A percentile compares a stretch with the other conserved stretches of the same genome.
Conservation (phyloP, 1,140 invertebrate species). For the Drosophila ohnishii region DNA sequence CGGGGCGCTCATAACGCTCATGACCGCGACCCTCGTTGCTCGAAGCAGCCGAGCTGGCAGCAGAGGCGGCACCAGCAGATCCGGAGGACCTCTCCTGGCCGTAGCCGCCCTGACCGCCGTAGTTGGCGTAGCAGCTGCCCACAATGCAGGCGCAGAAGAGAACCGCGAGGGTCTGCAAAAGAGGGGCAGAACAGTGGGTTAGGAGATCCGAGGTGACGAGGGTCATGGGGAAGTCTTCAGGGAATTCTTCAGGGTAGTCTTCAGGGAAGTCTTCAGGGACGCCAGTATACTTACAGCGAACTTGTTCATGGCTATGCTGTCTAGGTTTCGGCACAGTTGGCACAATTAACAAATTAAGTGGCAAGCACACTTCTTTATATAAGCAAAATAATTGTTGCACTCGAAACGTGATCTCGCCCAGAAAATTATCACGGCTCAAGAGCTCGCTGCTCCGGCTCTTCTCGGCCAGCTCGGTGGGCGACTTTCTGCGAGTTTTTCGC, state of each 20-base stretch:
- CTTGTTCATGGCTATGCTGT: slow-evolving; percentile 71
- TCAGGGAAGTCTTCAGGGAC: slow-evolving; percentile 36
- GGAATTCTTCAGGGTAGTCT: slow-evolving; percentile 30
- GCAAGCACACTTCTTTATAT: slow-evolving; percentile 79
- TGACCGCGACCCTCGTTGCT: slow-evolving; percentile 17
- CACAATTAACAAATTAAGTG: slow-evolving; percentile 79
- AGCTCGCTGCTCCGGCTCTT: slow-evolving; percentile 27
- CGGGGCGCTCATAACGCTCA: slow-evolving; percentile 40
- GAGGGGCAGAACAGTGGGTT: slow-evolving; percentile 7
- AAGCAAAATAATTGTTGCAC: slow-evolving; percentile 72
- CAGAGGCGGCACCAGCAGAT: slow-evolving; percentile 27
- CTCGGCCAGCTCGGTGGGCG: slow-evolving; percentile 33
- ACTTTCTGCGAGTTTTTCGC: slow-evolving; percentile 34
- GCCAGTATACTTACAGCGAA: slow-evolving; percentile 66
- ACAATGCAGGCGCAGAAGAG: slow-evolving; percentile 63
- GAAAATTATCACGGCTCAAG: slow-evolving; percentile 70
- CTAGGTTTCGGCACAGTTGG: slow-evolving; percentile 70
- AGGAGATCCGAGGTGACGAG: not conserved
- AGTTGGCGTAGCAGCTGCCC: slow-evolving; percentile 50
- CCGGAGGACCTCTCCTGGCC: slow-evolving; percentile 34
- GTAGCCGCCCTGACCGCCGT: slow-evolving; percentile 18
- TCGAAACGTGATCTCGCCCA: slow-evolving; percentile 75
- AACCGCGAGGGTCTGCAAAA: slow-evolving; percentile 55
- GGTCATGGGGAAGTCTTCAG: slow-evolving; percentile 15
- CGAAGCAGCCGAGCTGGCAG: slow-evolving; percentile 55